Evolutionary conservation across 2,888 invertebrate genomes (phyloP), one percentile per base, ranked within the genome.

Genomic region (Ochropleura leucogaster): DNA sequence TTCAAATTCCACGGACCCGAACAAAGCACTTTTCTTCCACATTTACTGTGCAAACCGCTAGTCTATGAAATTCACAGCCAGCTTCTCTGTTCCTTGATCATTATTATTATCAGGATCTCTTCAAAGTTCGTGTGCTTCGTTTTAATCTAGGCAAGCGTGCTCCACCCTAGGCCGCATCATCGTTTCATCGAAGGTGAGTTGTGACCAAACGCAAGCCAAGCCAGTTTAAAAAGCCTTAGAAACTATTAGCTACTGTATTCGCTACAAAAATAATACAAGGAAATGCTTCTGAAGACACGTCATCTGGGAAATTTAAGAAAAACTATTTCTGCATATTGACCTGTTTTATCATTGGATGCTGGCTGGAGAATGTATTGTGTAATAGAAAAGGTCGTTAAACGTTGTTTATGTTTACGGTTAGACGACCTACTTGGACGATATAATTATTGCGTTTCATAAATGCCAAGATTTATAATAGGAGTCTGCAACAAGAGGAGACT

Each of bases 271-370:
- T 57, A 64, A 62, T 60, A 72, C 64, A 49, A 79, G 85, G 79
- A 87, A 87, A 72, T 77, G 62, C 30, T 64, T 68, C 44, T 70
- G 53, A 18, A 68, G 46, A 44, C 72, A 71, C 59, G 57, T 55
- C 20, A 74, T 14, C 47, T 68, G 73, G 69, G 73, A 88, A 82
- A 83, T 74, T 14, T 53, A 44, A 55, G 70, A 78, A 73, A 85
- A 81, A 74, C 85, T 87, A 88, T 88, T 88, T 88, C 59, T 79
- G 77, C 68, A 69, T 77, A 69, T 72, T 80, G 86, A 80, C 83
- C 83, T 59, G 77, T 72, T 86, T 84, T 68, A 67, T 57, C 30
- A 72, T 55, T 60, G 40, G 59, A 67, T 70, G 49, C 8, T 59
- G 75, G 74, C 69, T 72, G 68, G 59, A 80, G 57, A 81, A 60